A percentile compares a stretch with the other conserved stretches of the same genome.
phyloP scores from a whole-genome alignment of 1,140 invertebrate genomes.

The Solenopsis invicta region DNA sequence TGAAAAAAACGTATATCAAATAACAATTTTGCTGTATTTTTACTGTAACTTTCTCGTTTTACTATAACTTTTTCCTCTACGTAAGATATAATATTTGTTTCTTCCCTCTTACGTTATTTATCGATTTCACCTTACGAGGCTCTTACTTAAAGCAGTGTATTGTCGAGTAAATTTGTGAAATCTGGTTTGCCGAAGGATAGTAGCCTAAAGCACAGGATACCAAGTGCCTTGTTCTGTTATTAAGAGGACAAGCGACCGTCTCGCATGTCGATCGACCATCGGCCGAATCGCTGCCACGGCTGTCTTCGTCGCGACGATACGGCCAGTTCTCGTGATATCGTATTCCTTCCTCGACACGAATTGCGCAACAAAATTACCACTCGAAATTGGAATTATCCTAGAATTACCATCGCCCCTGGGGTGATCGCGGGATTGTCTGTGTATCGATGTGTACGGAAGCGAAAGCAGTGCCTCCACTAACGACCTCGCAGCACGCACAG shows the following conservation, averaged over 20 bases:
- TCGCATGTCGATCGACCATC: conserved; percentile 80
- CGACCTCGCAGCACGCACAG: conserved; percentile 76
- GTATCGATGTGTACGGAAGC: conserved; percentile 75
- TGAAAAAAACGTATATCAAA: too few relatives aligned
- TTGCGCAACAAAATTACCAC: conserved; percentile 82
- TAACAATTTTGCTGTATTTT: not conserved
- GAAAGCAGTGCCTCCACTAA: conserved; percentile 72
- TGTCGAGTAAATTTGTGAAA: conserved; percentile 18
- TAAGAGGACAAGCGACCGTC: conserved; percentile 67
- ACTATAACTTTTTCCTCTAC: not conserved
- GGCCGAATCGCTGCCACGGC: conserved; percentile 66
- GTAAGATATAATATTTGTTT: not conserved
- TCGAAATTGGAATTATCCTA: conserved; percentile 82
- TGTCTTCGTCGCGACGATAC: conserved; percentile 70
- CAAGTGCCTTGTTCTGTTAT: conserved; percentile 52
- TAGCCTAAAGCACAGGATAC: not conserved
- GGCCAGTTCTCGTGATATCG: conserved; percentile 72
- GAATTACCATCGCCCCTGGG: conserved; percentile 77
- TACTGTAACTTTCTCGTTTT: not conserved
- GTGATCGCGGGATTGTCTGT: conserved; percentile 62
- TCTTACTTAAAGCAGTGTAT: not conserved
- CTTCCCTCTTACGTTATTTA: not conserved
- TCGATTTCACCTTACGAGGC: not conserved
- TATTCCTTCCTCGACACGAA: conserved; percentile 82
- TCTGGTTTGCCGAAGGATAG: conserved; percentile 19